Conservation (phyloP, 23 tunicate genomes). For the Ciona savignyi region DNA sequence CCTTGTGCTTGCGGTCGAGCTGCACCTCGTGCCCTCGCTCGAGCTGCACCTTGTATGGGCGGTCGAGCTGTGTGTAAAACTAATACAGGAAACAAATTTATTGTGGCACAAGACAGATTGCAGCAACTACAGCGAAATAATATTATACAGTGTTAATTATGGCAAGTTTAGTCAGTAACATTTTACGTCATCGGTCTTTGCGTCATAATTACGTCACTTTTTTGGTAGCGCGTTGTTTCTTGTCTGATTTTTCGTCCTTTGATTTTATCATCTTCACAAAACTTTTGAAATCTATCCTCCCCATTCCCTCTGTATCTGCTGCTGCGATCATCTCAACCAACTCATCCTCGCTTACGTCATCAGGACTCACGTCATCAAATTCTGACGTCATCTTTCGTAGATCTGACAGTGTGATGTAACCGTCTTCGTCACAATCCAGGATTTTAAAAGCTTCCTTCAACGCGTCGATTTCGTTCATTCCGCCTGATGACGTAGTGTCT, state of each 20-base stretch:
- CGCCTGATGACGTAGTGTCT: slow-evolving; percentile 1
- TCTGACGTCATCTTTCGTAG: slow-evolving; percentile 34
- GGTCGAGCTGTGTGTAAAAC: too few species aligned
- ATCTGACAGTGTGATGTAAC: slow-evolving; percentile 77
- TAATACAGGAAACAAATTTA: too few species aligned
- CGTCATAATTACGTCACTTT: too few species aligned
- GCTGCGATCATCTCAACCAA: slow-evolving; percentile 80
- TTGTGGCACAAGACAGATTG: not conserved
- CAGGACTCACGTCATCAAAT: slow-evolving; percentile 46
- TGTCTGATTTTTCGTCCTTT: slow-evolving; percentile 20
- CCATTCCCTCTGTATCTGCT: slow-evolving; percentile 74
- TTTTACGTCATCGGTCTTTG: too few species aligned
- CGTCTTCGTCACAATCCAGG: slow-evolving; percentile 88
- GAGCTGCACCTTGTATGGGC: too few species aligned
- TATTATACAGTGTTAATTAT: not conserved
- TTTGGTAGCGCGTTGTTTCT: not conserved
- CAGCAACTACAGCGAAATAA: not conserved
- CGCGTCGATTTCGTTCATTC: slow-evolving; percentile 28
- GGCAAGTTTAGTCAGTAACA: too few species aligned
- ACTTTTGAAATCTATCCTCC: slow-evolving; percentile 68
- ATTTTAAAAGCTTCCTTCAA: slow-evolving; percentile 84
- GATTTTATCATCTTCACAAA: slow-evolving; percentile 42
- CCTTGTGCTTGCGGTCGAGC: too few species aligned
- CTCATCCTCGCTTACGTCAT: slow-evolving; percentile 27
- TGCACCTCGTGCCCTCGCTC: too few species aligned